phyloP scores from a whole-genome alignment of 2,888 invertebrate species.

The Cryptosula pallasiana region DNA sequence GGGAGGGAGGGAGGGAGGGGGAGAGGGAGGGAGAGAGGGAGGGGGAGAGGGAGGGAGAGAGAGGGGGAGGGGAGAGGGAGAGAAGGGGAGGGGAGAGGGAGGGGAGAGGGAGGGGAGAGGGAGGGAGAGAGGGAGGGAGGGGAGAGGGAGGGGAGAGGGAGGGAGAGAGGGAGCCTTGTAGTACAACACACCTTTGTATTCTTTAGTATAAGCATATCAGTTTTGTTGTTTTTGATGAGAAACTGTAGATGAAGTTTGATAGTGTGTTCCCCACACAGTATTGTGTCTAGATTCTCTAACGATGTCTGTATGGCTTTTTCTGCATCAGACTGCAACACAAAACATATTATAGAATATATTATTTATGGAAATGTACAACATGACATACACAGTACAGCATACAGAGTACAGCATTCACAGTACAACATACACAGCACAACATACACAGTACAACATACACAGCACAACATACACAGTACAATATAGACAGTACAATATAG shows the following conservation, averaged over 20 bases:
- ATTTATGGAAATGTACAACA: neutral
- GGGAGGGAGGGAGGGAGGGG: too few relatives aligned
- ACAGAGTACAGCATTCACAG: too few relatives aligned
- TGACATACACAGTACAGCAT: too few relatives aligned
- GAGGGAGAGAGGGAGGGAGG: neutral
- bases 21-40: constrained; percentile 8
- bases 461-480: too few relatives aligned
- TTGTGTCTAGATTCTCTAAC: constrained; percentile 81
- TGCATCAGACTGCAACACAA: constrained; percentile 61
- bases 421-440: too few relatives aligned
- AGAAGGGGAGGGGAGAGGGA: constrained; percentile 25
- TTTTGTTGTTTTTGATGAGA: constrained; percentile 94
- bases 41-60: constrained; percentile 24
- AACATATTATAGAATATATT: neutral
- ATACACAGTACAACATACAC: too few relatives aligned
- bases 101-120: constrained; percentile 2
- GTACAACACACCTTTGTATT: constrained; percentile 57
- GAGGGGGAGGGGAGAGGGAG: neutral
- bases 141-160: neutral
- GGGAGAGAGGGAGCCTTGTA: neutral
- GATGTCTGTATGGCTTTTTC: constrained; percentile 78
- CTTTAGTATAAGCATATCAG: constrained; percentile 87
- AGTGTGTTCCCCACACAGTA: constrained; percentile 91
- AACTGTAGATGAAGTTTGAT: constrained; percentile 95
- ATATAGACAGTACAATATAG: too few relatives aligned